A percentile compares a stretch with the other conserved stretches of the same genome.
These are phyloP conservation scores for Centropus bengalensis DNA, from an alignment of 2,113 vertebrate species.

Conservation along the genomic window DNA sequence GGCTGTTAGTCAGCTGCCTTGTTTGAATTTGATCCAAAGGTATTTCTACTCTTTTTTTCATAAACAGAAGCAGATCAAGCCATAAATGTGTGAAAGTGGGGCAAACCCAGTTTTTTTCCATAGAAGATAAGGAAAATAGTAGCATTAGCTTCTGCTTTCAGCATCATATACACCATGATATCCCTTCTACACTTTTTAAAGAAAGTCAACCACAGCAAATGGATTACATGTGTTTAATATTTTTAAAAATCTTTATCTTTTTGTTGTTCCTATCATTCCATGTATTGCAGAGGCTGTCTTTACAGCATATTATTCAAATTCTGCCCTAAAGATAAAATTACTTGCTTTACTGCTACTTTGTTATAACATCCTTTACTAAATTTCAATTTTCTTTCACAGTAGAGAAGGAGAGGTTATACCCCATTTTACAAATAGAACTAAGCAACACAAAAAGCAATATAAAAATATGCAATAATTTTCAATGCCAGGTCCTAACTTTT, in stretches of 20 bases:
- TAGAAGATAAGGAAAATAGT: neutral
- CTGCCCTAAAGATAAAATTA: neutral
- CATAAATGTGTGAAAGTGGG: constrained; percentile 38
- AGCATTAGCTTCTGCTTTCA: neutral
- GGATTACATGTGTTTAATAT: neutral
- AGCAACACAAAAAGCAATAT: neutral
- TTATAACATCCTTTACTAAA: neutral
- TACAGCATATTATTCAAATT: neutral
- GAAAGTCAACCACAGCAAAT: neutral
- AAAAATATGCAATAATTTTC: neutral
- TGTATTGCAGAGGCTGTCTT: neutral
- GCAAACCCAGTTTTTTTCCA: neutral
- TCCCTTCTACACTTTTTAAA: neutral
- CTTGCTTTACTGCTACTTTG: neutral
- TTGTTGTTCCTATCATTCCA: neutral
- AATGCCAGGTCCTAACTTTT: neutral
- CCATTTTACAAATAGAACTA: neutral
- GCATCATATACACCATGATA: neutral
- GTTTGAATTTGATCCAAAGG: constrained; percentile 76
- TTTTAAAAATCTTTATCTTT: neutral
- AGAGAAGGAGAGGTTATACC: neutral
- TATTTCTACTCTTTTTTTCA: constrained; percentile 45
- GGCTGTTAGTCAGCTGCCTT: constrained; percentile 71
- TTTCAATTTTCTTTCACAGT: neutral
- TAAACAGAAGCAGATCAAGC: constrained; percentile 48